phyloP scores from a whole-genome alignment of 1,140 invertebrate genomes.

The Drosophila truncata region DNA sequence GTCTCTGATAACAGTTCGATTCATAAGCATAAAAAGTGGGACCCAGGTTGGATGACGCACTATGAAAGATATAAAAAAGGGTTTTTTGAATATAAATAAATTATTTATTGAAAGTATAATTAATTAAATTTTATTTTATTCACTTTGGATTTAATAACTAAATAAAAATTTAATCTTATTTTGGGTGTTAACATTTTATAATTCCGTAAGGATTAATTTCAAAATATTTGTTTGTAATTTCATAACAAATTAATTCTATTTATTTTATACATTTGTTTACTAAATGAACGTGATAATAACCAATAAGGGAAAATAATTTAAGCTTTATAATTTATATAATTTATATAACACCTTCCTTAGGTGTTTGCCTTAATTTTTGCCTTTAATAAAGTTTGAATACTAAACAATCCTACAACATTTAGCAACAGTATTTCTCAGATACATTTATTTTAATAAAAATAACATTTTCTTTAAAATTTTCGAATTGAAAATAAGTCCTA shows the following conservation, averaged over 20 bases:
- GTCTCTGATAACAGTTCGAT: not conserved
- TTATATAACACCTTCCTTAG: no score
- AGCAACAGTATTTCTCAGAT: not conserved
- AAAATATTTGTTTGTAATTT: not conserved
- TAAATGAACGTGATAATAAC: no score
- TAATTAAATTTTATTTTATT: no score
- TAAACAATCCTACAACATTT: not conserved
- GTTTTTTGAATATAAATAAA: not conserved
- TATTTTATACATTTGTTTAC: no score
- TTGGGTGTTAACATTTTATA: not conserved
- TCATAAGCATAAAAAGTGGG: not conserved
- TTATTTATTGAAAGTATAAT: not conserved
- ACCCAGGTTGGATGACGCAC: slow-evolving; percentile 19
- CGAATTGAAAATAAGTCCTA: not conserved
- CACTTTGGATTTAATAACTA: not conserved
- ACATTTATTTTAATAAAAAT: not conserved
- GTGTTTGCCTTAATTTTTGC: not conserved
- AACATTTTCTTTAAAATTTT: not conserved
- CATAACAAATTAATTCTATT: no score
- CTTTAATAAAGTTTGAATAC: not conserved
- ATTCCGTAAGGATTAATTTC: not conserved
- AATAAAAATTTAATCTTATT: not conserved
- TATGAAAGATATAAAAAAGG: not conserved
- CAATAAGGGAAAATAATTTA: not conserved
- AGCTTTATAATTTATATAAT: not conserved